Percentiles rank a stretch among this genome's conserved stretches.
Conservation (phyloP, 2,113 vertebrate species). For the Seriola quinqueradiata region DNA sequence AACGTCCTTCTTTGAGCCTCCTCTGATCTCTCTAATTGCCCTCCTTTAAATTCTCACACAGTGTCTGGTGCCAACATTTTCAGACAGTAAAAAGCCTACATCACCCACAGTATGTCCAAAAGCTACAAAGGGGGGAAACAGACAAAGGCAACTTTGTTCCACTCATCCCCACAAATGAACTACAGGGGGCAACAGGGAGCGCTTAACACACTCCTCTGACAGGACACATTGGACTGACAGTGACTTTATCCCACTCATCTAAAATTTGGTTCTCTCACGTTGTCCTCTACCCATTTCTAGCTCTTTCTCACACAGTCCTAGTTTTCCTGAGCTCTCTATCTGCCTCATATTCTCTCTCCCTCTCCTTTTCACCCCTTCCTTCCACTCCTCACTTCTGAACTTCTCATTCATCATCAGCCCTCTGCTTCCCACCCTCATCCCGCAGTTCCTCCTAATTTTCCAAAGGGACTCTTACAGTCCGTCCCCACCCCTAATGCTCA, state of each 20-base stretch:
- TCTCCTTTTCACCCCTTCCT: conserved; percentile 10
- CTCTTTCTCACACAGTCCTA: not conserved
- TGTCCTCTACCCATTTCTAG: no score
- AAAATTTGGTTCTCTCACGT: not conserved
- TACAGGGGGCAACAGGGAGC: conserved; percentile 18
- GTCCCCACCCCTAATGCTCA: conserved; percentile 11
- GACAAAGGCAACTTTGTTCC: conserved; percentile 36
- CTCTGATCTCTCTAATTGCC: not conserved
- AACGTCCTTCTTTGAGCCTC: not conserved
- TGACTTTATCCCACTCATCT: not conserved
- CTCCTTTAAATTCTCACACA: not conserved
- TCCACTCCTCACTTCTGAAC: not conserved
- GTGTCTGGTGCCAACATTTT: not conserved
- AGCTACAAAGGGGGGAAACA: conserved; percentile 13
- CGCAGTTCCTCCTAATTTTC: conserved; percentile 14
- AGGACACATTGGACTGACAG: not conserved
- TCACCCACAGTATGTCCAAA: conserved; percentile 23
- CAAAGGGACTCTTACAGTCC: conserved; percentile 26
- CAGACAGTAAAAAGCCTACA: conserved; percentile 14
- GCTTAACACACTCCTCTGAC: not conserved
- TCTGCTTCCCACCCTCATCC: not conserved
- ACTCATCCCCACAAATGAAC: conserved; percentile 3
- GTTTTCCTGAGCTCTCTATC: not conserved
- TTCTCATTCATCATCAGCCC: conserved; percentile 2
- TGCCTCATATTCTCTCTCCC: not conserved